These are phyloP conservation scores for Danaus chrysippus DNA, from an alignment of 2,888 invertebrate genomes.

Conservation along the genomic window DNA sequence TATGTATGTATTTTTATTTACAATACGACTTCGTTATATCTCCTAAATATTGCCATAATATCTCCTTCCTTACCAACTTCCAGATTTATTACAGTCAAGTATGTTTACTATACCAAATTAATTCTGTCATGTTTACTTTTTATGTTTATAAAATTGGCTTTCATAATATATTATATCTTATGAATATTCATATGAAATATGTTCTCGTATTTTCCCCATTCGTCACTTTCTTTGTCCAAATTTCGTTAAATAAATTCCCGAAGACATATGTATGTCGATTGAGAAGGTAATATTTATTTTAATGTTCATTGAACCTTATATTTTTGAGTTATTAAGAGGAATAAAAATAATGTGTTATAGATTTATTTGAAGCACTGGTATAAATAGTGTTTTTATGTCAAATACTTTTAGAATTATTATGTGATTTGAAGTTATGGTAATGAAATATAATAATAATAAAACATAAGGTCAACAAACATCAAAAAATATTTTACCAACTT, in stretches of 20 bases:
- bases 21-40: not conserved
- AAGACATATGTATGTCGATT: conserved; percentile 33
- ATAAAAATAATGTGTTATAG: too few relatives aligned
- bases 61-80: not conserved
- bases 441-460: too few relatives aligned
- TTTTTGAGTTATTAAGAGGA: too few relatives aligned
- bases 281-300: not conserved
- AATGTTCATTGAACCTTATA: not conserved
- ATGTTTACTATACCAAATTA: not conserved
- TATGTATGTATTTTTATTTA: too few relatives aligned
- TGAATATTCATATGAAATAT: conserved; percentile 45
- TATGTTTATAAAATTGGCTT: conserved; percentile 23
- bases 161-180: conserved; percentile 35
- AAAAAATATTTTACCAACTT: not conserved
- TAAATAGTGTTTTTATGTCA: too few relatives aligned
- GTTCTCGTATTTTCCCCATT: conserved; percentile 50
- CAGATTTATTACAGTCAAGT: not conserved
- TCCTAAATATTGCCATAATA: not conserved
- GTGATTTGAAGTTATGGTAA: too few relatives aligned
- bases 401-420: too few relatives aligned
- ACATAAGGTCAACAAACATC: not conserved
- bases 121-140: conserved; percentile 4
- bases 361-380: too few relatives aligned
- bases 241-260: conserved; percentile 55
- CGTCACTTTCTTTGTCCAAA: conserved; percentile 57